Conservation (phyloP, 2,797 vertebrate species). For the Semotilus atromaculatus region DNA sequence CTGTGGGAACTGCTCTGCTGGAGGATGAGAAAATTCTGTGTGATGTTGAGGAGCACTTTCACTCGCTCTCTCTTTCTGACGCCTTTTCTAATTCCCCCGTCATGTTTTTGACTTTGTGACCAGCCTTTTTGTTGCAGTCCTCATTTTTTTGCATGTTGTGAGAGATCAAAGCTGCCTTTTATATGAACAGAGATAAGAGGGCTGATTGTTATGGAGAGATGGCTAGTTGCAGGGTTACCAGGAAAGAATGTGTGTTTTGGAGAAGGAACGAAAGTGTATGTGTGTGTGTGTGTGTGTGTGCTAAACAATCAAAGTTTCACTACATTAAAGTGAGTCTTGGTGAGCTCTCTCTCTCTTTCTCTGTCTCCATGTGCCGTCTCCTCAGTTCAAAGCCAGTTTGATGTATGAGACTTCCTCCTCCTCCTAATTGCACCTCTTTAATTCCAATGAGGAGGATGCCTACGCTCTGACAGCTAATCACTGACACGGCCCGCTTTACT, state of each 20-base stretch:
- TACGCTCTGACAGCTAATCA: conserved; percentile 49
- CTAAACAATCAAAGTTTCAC: conserved; percentile 47
- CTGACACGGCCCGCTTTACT: conserved; percentile 35
- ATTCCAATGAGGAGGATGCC: conserved; percentile 47
- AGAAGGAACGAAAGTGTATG: conserved; percentile 12
- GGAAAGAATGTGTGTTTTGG: conserved; percentile 46
- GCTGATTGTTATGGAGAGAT: conserved; percentile 69
- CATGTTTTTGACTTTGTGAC: conserved; percentile 74
- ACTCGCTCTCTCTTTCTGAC: neutral
- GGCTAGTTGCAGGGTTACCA: conserved; percentile 63
- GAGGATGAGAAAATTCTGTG: conserved; percentile 51
- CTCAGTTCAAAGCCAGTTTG: conserved; percentile 57
- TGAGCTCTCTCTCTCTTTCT: conserved; percentile 40
- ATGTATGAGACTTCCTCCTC: conserved; percentile 57
- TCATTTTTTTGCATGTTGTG: conserved; percentile 30
- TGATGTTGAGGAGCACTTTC: conserved; percentile 51
- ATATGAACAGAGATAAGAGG: conserved; percentile 35
- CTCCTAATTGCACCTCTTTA: conserved; percentile 55
- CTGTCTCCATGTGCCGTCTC: conserved; percentile 18
- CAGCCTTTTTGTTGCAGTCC: conserved; percentile 69
- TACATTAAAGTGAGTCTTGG: conserved; percentile 45
- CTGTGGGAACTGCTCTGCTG: conserved; percentile 43
- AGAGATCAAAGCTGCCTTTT: conserved; percentile 42
- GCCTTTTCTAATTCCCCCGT: conserved; percentile 16
- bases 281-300: neutral